These are phyloP conservation scores for Neosalanx taihuensis DNA, from an alignment of 2,797 vertebrate genomes.

Conservation along the genomic window DNA sequence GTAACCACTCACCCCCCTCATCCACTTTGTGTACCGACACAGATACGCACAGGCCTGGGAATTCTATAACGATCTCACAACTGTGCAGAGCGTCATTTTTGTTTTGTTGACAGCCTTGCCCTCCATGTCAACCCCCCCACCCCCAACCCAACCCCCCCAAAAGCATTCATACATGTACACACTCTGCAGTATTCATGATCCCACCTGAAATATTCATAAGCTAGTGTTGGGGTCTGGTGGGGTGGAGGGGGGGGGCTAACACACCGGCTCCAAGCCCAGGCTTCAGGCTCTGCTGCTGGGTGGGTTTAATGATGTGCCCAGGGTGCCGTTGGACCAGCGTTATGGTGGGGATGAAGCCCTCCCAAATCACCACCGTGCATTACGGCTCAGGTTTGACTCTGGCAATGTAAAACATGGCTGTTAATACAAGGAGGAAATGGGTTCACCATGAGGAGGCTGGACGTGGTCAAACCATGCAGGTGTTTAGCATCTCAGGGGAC, in stretches of 20 bases:
- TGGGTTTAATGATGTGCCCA: neutral
- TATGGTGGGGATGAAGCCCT: neutral
- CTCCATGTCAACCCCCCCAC: neutral
- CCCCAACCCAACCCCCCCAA: no score
- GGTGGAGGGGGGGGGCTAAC: neutral
- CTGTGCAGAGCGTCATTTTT: neutral
- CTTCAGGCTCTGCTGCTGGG: neutral
- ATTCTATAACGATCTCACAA: no score
- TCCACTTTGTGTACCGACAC: neutral
- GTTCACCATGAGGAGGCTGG: no score
- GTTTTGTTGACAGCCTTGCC: neutral
- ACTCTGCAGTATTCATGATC: constrained; percentile 32
- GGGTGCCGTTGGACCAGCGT: neutral
- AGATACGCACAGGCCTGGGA: no score
- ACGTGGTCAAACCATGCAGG: no score
- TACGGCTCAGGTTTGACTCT: neutral
- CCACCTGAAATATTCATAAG: constrained; percentile 32
- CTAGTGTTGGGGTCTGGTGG: neutral
- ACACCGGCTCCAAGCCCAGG: neutral
- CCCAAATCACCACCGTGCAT: neutral
- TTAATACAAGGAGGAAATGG: no score
- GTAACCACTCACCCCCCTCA: neutral
- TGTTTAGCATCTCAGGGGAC: no score
- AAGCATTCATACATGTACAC: constrained; percentile 13
- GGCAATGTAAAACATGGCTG: no score